Evolutionary conservation across 1,140 invertebrate genomes (phyloP).

Genomic region (Mactra quadrangularis): DNA sequence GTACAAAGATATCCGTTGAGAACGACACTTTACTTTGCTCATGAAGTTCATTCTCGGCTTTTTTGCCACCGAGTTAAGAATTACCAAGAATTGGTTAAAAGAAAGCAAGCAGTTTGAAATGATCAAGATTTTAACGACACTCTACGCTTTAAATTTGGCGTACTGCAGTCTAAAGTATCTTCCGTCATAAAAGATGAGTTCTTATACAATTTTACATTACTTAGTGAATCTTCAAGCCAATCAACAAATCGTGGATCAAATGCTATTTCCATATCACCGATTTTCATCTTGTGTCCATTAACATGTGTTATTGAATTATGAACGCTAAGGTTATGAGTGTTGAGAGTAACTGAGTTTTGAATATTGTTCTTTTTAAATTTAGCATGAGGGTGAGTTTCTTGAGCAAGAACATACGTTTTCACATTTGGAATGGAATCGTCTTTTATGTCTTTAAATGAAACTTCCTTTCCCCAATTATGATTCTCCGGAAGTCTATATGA

Average conservation of each 20-base stretch:
- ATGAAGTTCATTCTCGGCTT: too few relatives aligned
- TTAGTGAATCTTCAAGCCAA: constrained; percentile 50
- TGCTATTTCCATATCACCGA: constrained; percentile 35
- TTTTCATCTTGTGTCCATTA: constrained; percentile 41
- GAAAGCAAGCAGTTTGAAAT: too few relatives aligned
- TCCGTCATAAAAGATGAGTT: constrained; percentile 16
- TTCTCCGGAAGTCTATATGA: constrained; percentile 60
- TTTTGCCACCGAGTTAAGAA: too few relatives aligned
- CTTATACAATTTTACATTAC: constrained; percentile 32
- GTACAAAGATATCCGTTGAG: too few relatives aligned
- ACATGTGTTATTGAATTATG: constrained; percentile 57
- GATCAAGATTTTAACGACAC: constrained; percentile 22
- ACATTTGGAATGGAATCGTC: constrained; percentile 56
- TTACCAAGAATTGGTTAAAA: too few relatives aligned
- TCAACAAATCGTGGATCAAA: constrained; percentile 55
- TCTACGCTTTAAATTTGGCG: constrained; percentile 36
- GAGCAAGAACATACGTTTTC: constrained; percentile 56
- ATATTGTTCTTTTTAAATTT: constrained; percentile 56
- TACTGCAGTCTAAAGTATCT: constrained; percentile 4
- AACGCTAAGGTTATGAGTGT: constrained; percentile 55
- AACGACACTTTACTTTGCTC: too few relatives aligned
- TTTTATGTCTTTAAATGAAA: constrained; percentile 58
- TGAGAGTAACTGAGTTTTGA: constrained; percentile 52
- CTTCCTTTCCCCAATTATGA: constrained; percentile 57
- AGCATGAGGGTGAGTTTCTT: constrained; percentile 29